phyloP scores from a whole-genome alignment of 2,113 vertebrate species.

The Callopanchax toddi region DNA sequence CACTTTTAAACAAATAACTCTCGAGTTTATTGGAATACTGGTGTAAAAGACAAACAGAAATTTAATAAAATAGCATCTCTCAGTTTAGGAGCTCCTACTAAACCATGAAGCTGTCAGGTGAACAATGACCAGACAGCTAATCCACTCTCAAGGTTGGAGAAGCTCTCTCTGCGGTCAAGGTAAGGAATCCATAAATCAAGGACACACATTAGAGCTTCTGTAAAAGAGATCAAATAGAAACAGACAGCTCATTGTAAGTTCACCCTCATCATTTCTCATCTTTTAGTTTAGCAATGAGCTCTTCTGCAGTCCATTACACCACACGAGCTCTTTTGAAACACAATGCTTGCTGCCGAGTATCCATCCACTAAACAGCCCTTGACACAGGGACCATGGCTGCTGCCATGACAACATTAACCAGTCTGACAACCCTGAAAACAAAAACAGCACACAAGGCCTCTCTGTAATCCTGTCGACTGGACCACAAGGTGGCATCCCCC shows the following conservation, averaged over 20 bases:
- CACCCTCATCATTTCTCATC: background rate
- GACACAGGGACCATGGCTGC: constrained; percentile 50
- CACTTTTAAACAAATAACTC: background rate
- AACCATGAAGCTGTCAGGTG: background rate
- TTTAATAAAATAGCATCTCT: background rate
- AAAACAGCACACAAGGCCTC: constrained; percentile 47
- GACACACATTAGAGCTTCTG: background rate
- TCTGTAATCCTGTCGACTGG: constrained; percentile 34
- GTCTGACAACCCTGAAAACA: constrained; percentile 50
- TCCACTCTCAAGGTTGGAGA: background rate
- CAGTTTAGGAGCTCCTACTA: background rate
- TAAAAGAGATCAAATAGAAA: background rate
- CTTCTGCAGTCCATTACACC: background rate
- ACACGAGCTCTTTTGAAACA: constrained; percentile 20
- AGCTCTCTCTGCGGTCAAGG: background rate
- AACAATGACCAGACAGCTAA: background rate
- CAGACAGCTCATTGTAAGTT: constrained; percentile 5
- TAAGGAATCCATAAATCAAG: constrained; percentile 12
- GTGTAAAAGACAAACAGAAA: background rate
- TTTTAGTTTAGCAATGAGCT: background rate
- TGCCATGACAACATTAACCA: constrained; percentile 45
- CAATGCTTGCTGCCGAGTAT: constrained; percentile 21
- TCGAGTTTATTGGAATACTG: background rate
- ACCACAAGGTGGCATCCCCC: constrained; percentile 42
- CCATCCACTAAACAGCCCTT: constrained; percentile 32